Conservation (phyloP, 2,113 vertebrate genomes). For the Myotis yumanensis region DNA sequence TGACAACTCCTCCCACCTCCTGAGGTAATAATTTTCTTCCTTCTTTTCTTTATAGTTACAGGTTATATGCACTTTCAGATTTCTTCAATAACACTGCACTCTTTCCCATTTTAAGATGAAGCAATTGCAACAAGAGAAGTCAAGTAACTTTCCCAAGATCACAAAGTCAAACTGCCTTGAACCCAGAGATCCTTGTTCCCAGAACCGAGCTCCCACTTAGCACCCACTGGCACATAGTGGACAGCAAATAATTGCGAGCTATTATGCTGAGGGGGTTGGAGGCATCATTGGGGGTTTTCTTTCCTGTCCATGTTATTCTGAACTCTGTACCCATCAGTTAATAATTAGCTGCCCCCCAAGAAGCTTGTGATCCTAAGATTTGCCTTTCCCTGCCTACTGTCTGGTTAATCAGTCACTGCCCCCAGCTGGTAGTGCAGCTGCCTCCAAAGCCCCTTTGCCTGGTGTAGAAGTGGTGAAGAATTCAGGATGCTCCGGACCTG, state of each 20-base stretch:
- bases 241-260: too few relatives aligned
- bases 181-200: not conserved
- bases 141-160: not conserved
- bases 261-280: not conserved
- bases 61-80: not conserved
- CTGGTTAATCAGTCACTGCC: slow-evolving; percentile 71
- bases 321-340: slow-evolving; percentile 68
- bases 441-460: not conserved
- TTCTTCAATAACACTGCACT: not conserved
- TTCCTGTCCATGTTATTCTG: slow-evolving; percentile 38
- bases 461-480: not conserved
- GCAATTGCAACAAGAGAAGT: not conserved
- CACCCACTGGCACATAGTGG: not conserved
- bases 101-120: not conserved
- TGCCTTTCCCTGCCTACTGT: not conserved
- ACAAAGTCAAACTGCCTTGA: not conserved
- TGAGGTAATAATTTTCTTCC: not conserved
- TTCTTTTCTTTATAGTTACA: not conserved
- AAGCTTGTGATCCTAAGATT: slow-evolving; percentile 37
- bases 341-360: slow-evolving; percentile 66
- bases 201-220: not conserved
- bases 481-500: slow-evolving; percentile 30
- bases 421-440: not conserved
- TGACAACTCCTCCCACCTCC: not conserved
- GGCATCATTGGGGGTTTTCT: not conserved